A percentile compares a stretch with the other conserved stretches of the same genome.
phyloP scores from a whole-genome alignment of 2,888 invertebrate genomes.

The Caenorhabditis uteleia region DNA sequence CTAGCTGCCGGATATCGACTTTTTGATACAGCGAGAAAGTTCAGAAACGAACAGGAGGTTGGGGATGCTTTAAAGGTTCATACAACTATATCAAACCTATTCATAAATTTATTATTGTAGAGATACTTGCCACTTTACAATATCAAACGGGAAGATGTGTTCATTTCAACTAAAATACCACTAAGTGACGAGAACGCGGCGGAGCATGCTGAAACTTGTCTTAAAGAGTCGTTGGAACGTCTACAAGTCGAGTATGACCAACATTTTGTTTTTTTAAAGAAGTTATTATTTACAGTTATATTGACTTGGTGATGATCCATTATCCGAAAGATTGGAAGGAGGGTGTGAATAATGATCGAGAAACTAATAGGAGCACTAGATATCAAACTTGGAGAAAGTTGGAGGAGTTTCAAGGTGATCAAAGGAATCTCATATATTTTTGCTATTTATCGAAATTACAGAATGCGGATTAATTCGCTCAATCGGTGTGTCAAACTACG shows the following conservation, averaged over 20 bases:
- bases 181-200: slow-evolving; percentile 29
- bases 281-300: slow-evolving; percentile 17
- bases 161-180: slow-evolving; percentile 82
- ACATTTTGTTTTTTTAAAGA: not conserved
- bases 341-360: slow-evolving; percentile 12
- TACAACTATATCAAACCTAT: not conserved
- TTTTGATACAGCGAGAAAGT: slow-evolving; percentile 80
- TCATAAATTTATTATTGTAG: slow-evolving; percentile 60
- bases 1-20: slow-evolving; percentile 70
- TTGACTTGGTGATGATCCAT: slow-evolving; percentile 44
- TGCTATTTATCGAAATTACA: slow-evolving; percentile 8
- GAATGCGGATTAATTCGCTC: slow-evolving; percentile 73
- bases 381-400: slow-evolving; percentile 78
- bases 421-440: not conserved
- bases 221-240: slow-evolving; percentile 37
- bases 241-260: slow-evolving; percentile 32
- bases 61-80: slow-evolving; percentile 75
- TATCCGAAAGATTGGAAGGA: slow-evolving; percentile 34
- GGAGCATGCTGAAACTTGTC: slow-evolving; percentile 9
- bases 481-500: slow-evolving; percentile 84
- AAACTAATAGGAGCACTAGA: slow-evolving; percentile 68
- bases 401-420: slow-evolving; percentile 73
- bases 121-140: slow-evolving; percentile 77
- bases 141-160: slow-evolving; percentile 79
- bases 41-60: slow-evolving; percentile 79